Evolutionary conservation across 2,797 vertebrate species (phyloP), one percentile per base, ranked within the genome.

Genomic region (Sebastes cheni): DNA sequence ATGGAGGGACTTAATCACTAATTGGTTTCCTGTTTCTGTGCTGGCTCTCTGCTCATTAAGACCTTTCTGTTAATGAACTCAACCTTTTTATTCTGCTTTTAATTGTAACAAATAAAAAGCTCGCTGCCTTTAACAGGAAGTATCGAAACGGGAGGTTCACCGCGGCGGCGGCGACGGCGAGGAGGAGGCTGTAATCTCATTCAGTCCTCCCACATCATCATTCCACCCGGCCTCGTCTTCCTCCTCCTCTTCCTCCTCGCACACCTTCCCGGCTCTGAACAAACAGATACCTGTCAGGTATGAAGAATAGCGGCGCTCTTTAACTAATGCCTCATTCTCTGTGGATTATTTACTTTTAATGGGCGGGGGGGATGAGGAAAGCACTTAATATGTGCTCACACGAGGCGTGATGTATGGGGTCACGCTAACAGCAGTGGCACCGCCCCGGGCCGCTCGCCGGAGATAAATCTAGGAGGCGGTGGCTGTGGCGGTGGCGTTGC

Each of bases 301-400:
- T 95, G 94, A 96, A 80, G 92, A 92, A 95, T 95, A 77, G 92
- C 62, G 76, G 16, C 34, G 77, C 91, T 91, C 83, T 74, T 90
- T 87, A 88, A 91, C 93, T 85, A 89, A 93, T 81, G 92, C 89
- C 92, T 93, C 93, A 86, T 94, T 91, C 90, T 88, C 85, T 61
- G 76, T 65, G 79, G 93, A 94, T 95, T 95, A 96, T 96, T 96
- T 95, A 95, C 93, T 94, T 95, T 95, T 95, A 96, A 96, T 95
- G 93, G 94, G 92, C 69, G 32, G 86, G 81, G 88, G 34, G 86
- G 89, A 84, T 83, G 92, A 93, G 92, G 86, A 88, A 92, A 89
- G 91, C 92, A 94, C 95, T 95, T 95, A 95, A 95, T 95, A 95
- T 94, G 94, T 94, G 94, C 90, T 94, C 93, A 90, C 92, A 90